Evolutionary conservation across 2,113 vertebrate species (phyloP).

Genomic region (Perccottus glenii): DNA sequence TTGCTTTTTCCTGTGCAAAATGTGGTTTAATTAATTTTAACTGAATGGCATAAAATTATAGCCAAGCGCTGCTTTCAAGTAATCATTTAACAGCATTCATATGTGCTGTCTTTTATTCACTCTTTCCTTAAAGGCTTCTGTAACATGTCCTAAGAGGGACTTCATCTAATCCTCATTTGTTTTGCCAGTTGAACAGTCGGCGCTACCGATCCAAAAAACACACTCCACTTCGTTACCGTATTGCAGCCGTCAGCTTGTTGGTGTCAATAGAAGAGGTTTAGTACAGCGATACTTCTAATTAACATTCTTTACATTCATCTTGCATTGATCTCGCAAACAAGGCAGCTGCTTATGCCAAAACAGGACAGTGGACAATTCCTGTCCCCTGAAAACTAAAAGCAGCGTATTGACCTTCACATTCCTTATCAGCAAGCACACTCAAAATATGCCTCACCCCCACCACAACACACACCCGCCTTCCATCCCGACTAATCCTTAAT

Average conservation of each 20-base stretch:
- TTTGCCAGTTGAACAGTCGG: constrained; percentile 38
- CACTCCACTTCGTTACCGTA: constrained; percentile 28
- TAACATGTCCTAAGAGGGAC: constrained; percentile 35
- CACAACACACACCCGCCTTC: constrained; percentile 37
- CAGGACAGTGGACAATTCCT: constrained; percentile 39
- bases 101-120: constrained; percentile 21
- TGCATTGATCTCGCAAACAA: constrained; percentile 42
- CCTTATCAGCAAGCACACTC: constrained; percentile 51
- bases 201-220: constrained; percentile 39
- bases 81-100: constrained; percentile 29
- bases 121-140: constrained; percentile 26
- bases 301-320: constrained; percentile 60
- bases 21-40: constrained; percentile 55
- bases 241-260: constrained; percentile 55
- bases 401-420: constrained; percentile 58
- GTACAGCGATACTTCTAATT: constrained; percentile 62
- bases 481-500: constrained; percentile 75
- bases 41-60: constrained; percentile 25
- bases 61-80: constrained; percentile 30
- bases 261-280: constrained; percentile 52
- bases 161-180: constrained; percentile 32
- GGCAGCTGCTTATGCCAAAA: constrained; percentile 18
- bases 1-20: constrained; percentile 36
- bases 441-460: constrained; percentile 12
- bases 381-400: constrained; percentile 53